phyloP scores from a whole-genome alignment of 2,113 vertebrate species.

The Bubo scandiacus region DNA sequence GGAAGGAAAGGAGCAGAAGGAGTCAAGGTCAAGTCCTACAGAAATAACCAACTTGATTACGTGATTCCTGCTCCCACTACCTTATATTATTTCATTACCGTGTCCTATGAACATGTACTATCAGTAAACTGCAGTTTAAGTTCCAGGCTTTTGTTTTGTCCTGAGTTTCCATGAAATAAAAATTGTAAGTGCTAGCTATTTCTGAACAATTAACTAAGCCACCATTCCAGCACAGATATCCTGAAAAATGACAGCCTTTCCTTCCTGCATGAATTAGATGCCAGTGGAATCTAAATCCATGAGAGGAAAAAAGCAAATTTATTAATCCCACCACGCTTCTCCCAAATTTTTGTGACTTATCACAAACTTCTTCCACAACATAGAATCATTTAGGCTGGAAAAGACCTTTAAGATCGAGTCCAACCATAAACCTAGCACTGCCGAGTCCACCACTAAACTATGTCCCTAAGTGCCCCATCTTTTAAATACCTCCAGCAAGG shows the following conservation, averaged over 20 bases:
- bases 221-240: background rate
- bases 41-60: background rate
- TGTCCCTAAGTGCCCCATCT: background rate
- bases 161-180: background rate
- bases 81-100: background rate
- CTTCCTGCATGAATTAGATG: accelerated
- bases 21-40: background rate
- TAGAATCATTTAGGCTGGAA: background rate
- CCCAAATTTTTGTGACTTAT: background rate
- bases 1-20: background rate
- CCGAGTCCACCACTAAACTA: background rate
- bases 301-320: background rate
- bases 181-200: background rate
- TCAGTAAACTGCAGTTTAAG: background rate
- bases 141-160: background rate
- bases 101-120: accelerated
- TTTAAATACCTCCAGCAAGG: background rate
- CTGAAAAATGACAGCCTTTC: background rate
- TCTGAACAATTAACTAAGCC: background rate
- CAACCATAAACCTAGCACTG: background rate
- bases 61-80: background rate
- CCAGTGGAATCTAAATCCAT: background rate
- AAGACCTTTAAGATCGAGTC: background rate
- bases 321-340: background rate
- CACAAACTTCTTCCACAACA: background rate